Percentiles rank a stretch among this genome's conserved stretches.
Conservation (phyloP, 1,140 invertebrate genomes). For the Drosophila yakuba region DNA sequence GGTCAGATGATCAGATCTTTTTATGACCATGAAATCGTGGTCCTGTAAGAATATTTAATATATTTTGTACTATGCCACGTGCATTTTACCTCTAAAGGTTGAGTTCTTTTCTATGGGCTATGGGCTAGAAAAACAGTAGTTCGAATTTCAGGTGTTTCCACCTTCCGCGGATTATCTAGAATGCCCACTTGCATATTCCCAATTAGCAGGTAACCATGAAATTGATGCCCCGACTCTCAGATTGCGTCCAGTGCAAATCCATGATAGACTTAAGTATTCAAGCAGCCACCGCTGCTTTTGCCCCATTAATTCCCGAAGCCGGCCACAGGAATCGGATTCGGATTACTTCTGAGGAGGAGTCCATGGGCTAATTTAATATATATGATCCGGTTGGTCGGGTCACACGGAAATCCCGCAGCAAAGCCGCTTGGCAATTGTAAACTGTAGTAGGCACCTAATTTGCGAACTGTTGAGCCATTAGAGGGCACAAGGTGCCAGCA, state of each 20-base stretch:
- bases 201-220: slow-evolving; percentile 39
- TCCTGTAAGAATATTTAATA: too few relatives aligned
- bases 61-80: too few relatives aligned
- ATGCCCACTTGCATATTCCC: slow-evolving; percentile 25
- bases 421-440: slow-evolving; percentile 64
- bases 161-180: slow-evolving; percentile 7
- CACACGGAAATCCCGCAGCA: slow-evolving; percentile 59
- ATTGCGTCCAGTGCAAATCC: slow-evolving; percentile 19
- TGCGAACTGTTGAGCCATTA: slow-evolving; percentile 80
- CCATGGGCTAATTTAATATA: slow-evolving; percentile 66
- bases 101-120: neutral
- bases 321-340: slow-evolving; percentile 11
- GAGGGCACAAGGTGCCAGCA: slow-evolving; percentile 56
- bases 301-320: slow-evolving; percentile 21
- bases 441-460: slow-evolving; percentile 78
- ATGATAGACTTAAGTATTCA: slow-evolving; percentile 34
- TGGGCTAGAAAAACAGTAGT: neutral
- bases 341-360: neutral
- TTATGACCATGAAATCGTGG: too few relatives aligned
- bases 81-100: neutral
- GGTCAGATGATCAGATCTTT: neutral
- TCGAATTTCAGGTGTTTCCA: neutral
- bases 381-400: slow-evolving; percentile 55
- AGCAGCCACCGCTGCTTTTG: slow-evolving; percentile 2
- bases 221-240: slow-evolving; percentile 17